phyloP scores from a whole-genome alignment of 2,797 vertebrate genomes.

The Limnodromus scolopaceus region DNA sequence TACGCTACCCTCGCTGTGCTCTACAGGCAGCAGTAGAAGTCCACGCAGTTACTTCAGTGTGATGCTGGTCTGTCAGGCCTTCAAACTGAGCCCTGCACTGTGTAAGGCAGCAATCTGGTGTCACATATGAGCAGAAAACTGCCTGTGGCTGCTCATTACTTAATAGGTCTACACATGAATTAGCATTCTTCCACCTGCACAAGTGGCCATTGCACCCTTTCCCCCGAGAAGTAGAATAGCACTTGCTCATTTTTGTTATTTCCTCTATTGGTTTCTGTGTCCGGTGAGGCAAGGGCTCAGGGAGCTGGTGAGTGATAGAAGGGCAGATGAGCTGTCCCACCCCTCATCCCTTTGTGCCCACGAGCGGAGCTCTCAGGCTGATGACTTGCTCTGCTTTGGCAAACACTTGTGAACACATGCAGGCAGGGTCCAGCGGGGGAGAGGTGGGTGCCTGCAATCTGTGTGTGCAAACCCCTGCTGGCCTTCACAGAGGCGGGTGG shows the following conservation, averaged over 20 bases:
- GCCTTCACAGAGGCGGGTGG: background rate
- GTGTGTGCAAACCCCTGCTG: background rate
- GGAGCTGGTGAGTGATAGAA: background rate
- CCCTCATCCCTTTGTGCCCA: background rate
- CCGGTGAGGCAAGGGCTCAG: background rate
- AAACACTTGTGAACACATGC: background rate
- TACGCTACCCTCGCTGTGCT: background rate
- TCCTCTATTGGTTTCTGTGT: background rate
- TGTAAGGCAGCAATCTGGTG: background rate
- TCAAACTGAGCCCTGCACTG: fast-evolving
- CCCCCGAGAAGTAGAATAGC: background rate
- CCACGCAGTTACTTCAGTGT: background rate
- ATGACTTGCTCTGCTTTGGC: background rate
- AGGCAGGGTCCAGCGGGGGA: background rate
- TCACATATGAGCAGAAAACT: background rate
- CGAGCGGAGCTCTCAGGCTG: background rate
- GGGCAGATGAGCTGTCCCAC: background rate
- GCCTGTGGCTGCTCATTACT: background rate
- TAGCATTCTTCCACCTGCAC: background rate
- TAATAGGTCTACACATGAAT: background rate
- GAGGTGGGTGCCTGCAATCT: background rate
- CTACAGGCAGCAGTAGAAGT: background rate
- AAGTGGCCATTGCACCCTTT: background rate
- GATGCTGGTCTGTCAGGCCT: background rate
- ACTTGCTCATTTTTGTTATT: background rate